phyloP scores from a whole-genome alignment of 2,888 invertebrate species.

The Ornithoptera alexandrae region DNA sequence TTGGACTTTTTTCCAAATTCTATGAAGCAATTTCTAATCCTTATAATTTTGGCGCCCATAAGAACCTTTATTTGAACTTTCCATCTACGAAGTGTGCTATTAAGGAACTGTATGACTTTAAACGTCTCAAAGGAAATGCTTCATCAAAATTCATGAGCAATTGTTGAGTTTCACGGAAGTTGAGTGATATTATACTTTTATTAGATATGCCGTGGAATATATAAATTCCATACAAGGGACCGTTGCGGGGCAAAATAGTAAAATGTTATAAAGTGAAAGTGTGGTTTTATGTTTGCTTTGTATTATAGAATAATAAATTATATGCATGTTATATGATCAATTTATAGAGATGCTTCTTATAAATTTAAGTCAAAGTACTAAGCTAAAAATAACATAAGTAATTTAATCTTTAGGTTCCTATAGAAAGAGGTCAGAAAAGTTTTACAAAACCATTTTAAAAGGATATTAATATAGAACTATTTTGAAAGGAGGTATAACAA shows the following conservation, averaged over 20 bases:
- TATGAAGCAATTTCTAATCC: neutral
- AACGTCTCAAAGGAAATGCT: slow-evolving; percentile 25
- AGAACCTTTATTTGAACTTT: slow-evolving; percentile 3
- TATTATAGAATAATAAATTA: neutral
- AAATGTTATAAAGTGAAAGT: neutral
- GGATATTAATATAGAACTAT: too few species aligned
- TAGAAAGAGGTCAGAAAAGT: too few species aligned
- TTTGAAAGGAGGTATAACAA: too few species aligned
- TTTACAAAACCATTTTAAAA: too few species aligned
- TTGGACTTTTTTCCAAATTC: too few species aligned
- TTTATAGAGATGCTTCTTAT: neutral
- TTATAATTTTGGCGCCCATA: neutral
- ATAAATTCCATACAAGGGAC: slow-evolving; percentile 3
- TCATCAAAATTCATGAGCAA: slow-evolving; percentile 27
- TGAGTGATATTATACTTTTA: slow-evolving; percentile 27
- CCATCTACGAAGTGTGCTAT: slow-evolving; percentile 5
- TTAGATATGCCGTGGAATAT: slow-evolving; percentile 1
- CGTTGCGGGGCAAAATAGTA: neutral
- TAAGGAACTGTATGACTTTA: slow-evolving; percentile 19
- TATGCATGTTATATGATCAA: neutral
- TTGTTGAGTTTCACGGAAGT: slow-evolving; percentile 23
- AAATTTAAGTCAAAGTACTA: too few species aligned
- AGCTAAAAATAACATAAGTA: too few species aligned
- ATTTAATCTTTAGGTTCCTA: too few species aligned
- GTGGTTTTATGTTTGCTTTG: neutral